These are phyloP conservation scores for Indri indri DNA, from an alignment of 2,113 vertebrate species.

Conservation along the genomic window DNA sequence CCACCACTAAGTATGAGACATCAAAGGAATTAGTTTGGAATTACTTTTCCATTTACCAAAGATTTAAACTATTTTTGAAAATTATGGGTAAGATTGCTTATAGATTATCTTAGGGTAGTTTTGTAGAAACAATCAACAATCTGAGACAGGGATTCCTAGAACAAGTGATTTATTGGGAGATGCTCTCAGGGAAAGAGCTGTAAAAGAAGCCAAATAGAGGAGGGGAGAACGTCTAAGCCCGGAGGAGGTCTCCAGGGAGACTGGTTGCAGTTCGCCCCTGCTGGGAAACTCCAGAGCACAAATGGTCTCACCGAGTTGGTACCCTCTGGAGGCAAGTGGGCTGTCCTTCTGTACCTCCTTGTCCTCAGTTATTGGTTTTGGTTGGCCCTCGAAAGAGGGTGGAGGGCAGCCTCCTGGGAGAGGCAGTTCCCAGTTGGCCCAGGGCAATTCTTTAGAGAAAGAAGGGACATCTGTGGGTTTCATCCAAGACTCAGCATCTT, in stretches of 20 bases:
- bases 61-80: slow-evolving; percentile 50
- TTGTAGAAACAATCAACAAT: not conserved
- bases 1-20: slow-evolving; percentile 45
- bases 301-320: not conserved
- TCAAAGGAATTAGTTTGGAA: slow-evolving; percentile 67
- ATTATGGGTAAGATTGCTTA: slow-evolving; percentile 16
- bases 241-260: not conserved
- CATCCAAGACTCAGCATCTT: not conserved
- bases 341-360: not conserved
- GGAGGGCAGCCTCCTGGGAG: not conserved
- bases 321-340: not conserved
- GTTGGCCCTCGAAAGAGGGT: not conserved
- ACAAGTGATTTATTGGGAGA: not conserved
- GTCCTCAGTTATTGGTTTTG: not conserved
- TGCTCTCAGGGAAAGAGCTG: not conserved
- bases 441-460: not conserved
- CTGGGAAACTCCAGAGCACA: not conserved
- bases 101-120: slow-evolving; percentile 15
- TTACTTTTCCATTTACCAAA: slow-evolving; percentile 47
- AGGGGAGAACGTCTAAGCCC: not conserved
- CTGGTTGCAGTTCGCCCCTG: not conserved
- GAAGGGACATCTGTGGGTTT: not conserved
- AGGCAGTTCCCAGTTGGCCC: not conserved
- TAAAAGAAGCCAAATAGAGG: not conserved
- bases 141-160: not conserved